phyloP scores from a whole-genome alignment of 2,113 vertebrate species.

The Pollachius pollachius region DNA sequence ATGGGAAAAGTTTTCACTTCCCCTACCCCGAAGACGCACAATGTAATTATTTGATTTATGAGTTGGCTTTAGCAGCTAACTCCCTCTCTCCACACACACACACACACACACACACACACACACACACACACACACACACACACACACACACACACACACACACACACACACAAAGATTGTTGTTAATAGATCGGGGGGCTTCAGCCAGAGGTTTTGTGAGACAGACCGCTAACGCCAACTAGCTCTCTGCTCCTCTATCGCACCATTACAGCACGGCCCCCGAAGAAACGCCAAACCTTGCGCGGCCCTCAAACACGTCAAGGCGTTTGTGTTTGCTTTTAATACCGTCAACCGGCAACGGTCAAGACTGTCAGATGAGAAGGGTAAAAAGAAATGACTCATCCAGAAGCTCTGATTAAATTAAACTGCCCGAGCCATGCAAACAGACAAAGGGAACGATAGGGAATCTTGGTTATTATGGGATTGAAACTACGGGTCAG shows the following conservation, averaged over 20 bases:
- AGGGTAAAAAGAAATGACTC: slow-evolving; percentile 29
- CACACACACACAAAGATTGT: too few relatives aligned
- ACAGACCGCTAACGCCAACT: slow-evolving; percentile 10
- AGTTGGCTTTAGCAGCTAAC: slow-evolving; percentile 40
- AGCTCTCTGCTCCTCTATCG: slow-evolving; percentile 25
- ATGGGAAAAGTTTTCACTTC: slow-evolving; percentile 43
- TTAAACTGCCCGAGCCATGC: not conserved
- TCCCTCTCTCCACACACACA: slow-evolving; percentile 8
- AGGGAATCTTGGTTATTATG: slow-evolving; percentile 41
- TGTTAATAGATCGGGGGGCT: slow-evolving; percentile 18
- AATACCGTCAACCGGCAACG: not conserved
- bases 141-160: too few relatives aligned
- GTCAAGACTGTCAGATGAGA: slow-evolving; percentile 27
- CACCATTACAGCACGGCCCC: slow-evolving; percentile 27
- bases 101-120: too few relatives aligned
- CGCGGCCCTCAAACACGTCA: too few relatives aligned
- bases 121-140: too few relatives aligned
- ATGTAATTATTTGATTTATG: slow-evolving; percentile 66
- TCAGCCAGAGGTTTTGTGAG: slow-evolving; percentile 17
- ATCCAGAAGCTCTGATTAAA: slow-evolving; percentile 16
- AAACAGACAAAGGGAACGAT: not conserved
- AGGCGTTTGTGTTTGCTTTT: slow-evolving; percentile 21
- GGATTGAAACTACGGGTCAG: slow-evolving; percentile 27
- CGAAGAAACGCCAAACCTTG: slow-evolving; percentile 18
- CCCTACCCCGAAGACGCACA: slow-evolving; percentile 39